Conservation (phyloP, 2,113 vertebrate genomes). For the Petrocephalus microphthalmus region DNA sequence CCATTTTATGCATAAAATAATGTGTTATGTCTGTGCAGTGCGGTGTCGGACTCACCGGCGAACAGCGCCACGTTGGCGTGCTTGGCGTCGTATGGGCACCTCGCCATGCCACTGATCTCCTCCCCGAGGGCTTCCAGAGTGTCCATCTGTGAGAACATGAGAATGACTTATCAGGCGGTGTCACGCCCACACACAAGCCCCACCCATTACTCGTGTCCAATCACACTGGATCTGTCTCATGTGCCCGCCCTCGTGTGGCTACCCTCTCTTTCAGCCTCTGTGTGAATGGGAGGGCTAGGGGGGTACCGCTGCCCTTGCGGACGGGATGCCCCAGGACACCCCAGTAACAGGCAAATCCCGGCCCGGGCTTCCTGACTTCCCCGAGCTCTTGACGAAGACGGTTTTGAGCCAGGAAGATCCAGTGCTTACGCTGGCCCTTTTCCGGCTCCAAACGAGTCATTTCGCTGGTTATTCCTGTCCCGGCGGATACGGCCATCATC, state of each 20-base stretch:
- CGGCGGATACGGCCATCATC: constrained; percentile 57
- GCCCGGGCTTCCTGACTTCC: background rate
- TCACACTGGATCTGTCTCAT: background rate
- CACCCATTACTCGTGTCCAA: background rate
- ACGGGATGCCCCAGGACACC: background rate
- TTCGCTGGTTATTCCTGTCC: constrained; percentile 64
- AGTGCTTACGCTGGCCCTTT: constrained; percentile 55
- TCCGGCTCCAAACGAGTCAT: constrained; percentile 61
- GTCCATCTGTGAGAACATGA: constrained; percentile 68
- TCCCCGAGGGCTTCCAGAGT: constrained; percentile 82
- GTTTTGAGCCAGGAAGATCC: constrained; percentile 43
- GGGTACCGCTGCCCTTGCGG: background rate
- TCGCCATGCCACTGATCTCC: constrained; percentile 97
- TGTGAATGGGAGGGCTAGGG: background rate
- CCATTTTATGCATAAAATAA: background rate
- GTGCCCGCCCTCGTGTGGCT: background rate
- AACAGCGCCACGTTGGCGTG: constrained; percentile 93
- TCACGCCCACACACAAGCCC: constrained; percentile 1
- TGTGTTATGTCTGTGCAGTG: background rate
- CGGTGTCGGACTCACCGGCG: constrained; percentile 69
- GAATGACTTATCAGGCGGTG: constrained; percentile 20
- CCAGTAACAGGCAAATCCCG: background rate
- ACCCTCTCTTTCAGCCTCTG: too few relatives aligned
- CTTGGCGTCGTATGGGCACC: constrained; percentile 95
- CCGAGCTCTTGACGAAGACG: constrained; percentile 36